Base-by-base conservation (phyloP, 1,140 invertebrate genomes). In the Triops longicaudatus region DNA sequence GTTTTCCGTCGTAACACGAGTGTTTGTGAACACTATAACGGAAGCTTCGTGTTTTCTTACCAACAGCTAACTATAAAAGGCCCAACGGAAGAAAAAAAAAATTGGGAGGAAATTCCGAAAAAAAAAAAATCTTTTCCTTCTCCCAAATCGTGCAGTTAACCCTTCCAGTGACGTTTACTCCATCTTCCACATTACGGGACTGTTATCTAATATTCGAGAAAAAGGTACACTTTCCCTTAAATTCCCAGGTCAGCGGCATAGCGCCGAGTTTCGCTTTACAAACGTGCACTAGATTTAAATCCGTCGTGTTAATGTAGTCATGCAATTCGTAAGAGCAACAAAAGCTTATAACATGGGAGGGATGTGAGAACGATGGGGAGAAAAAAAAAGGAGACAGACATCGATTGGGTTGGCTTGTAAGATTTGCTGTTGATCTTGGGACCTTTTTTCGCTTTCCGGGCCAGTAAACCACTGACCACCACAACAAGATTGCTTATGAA, bases 401-500 rank as follows among this genome's bases (percentile, higher is more conserved):
- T 63, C 50, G 50, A 63, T 63, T 63, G 50, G 50, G 17, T 63
- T 63, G 31, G 50, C 50, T 63, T 22, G 50, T 63, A 14, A 63
- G 50, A 63, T 63, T 63, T 63, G 50, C 50, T 63, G 50, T 9
- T 63, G 17, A 22, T 17, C 50, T 63, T 14, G 50, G 14, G 50
- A 22, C 50, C 50, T 63, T 22, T 63, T 63, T 63, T 63, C 50
- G 50, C 50, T 63, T 63, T 63, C 50, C 50, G 14, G 50, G 50
- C 50, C 50, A 63, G 50, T 63, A 63, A 37, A 37, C 31, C 31
- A 22, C 50, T 63, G 3, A 17, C 22, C 17, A 63, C 50, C 50
- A 63, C 50, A 63, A 63, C 50, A 63, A 63, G 50, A 63, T 63
- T 63, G 50, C 50, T 63, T 63, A 22, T 63, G 50, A 63, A 63